Evolutionary conservation across 2,888 invertebrate genomes (phyloP), one percentile per base, ranked within the genome.

Genomic region (Homarus gammarus): DNA sequence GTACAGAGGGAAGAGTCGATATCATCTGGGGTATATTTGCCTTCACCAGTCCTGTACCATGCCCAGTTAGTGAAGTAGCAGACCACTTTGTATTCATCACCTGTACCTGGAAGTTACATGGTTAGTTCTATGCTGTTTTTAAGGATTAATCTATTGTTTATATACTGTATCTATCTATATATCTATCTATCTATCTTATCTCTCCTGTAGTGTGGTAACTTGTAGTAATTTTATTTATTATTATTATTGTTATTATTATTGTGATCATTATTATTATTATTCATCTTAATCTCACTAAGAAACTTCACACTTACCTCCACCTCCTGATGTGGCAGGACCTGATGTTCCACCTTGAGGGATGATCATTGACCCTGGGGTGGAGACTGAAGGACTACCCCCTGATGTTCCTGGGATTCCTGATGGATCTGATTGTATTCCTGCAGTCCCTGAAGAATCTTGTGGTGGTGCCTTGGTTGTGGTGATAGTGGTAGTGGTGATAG

Each of bases 31-130:
- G 97, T 94, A 93, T 96, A 97, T 93, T 96, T 96, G 72, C 97
- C 97, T 89, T 95, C 95, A 0, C 96, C 96, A 87, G 95, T 96
- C 86, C 97, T 95, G 78, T 92, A 92, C 91, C 90, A 91, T 5
- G 98, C 97, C 98, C 98, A 98, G 93, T 98, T 98, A 0, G 98
- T 98, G 94, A 97, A 98, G 94, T 98, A 98, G 93, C 98, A 98
- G 0, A 98, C 97, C 0, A 98, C 92, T 92, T 95, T 94, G 91
- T 91, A 93, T 56, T 92, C 93, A 70, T 92, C 96, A 22, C 95
- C 95, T 70, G 83, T 38, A 27, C 33, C 33, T n/a, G 36, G 81
- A 27, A 27, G n/a, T n/a, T n/a, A n/a, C n/a, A n/a, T n/a, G n/a
- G n/a, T n/a, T n/a, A n/a, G n/a, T n/a, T n/a, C n/a, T n/a, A n/a